Evolutionary conservation across 2,113 vertebrate genomes (phyloP).

Genomic region (Takifugu bimaculatus): DNA sequence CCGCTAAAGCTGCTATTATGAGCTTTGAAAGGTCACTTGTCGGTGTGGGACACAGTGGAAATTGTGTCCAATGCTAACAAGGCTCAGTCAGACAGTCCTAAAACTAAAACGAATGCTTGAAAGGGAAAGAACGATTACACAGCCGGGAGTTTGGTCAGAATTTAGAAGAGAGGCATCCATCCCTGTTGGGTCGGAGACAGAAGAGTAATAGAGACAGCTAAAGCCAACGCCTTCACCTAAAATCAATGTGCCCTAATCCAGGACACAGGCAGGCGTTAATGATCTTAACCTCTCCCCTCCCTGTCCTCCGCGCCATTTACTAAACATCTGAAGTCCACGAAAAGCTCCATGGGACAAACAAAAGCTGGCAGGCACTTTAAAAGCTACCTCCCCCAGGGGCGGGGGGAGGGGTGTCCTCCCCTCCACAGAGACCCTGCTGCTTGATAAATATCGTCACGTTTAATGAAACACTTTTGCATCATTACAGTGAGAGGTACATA

Average conservation of each 20-base stretch:
- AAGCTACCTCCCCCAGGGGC: constrained; percentile 1
- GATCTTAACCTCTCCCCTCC: constrained; percentile 39
- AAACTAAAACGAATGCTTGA: not conserved
- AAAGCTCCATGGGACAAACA: not conserved
- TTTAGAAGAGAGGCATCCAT: constrained; percentile 36
- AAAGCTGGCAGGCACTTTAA: not conserved
- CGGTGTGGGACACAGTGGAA: no score
- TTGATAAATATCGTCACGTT: constrained; percentile 34
- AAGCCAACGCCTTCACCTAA: constrained; percentile 41
- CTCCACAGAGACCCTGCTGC: not conserved
- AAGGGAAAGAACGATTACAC: constrained; percentile 17
- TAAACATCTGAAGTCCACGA: not conserved
- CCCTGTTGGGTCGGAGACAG: not conserved
- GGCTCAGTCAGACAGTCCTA: not conserved
- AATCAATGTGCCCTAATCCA: constrained; percentile 58
- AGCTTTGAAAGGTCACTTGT: no score
- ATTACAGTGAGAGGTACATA: constrained; percentile 52
- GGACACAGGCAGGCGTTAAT: constrained; percentile 52
- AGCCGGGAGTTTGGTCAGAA: constrained; percentile 7
- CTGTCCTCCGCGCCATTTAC: constrained; percentile 4
- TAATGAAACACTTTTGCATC: constrained; percentile 41
- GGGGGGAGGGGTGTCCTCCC: not conserved
- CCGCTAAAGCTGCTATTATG: no score
- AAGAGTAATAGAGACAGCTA: constrained; percentile 50
- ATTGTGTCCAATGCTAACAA: no score